phyloP scores from a whole-genome alignment of 53 echinoderm and acorn worm species.

The Zoroaster sp. region DNA sequence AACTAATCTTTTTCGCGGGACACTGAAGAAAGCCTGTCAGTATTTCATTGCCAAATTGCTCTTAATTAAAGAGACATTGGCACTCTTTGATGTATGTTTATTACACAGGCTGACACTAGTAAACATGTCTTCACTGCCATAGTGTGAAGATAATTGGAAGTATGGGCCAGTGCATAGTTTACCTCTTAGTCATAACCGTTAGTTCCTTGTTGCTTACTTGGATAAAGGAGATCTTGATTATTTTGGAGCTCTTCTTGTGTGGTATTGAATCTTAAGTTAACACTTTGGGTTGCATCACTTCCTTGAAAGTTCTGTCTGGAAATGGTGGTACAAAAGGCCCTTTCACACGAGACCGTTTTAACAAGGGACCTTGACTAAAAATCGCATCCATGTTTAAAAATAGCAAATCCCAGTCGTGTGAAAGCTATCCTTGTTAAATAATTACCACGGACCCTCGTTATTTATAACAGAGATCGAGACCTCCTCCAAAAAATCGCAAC shows the following conservation, averaged over 20 bases:
- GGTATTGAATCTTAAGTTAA: background rate
- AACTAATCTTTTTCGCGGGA: background rate
- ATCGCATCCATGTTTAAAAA: too few species aligned
- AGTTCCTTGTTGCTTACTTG: slow-evolving; percentile 46
- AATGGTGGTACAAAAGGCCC: too few species aligned
- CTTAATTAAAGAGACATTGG: background rate
- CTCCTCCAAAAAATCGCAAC: too few species aligned
- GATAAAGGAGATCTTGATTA: slow-evolving; percentile 25
- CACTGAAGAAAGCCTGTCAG: background rate
- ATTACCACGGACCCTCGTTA: too few species aligned
- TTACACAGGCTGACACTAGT: background rate
- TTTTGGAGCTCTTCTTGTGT: background rate
- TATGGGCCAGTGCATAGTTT: slow-evolving; percentile 2
- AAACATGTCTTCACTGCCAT: background rate
- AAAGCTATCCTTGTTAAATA: too few species aligned
- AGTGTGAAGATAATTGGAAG: background rate
- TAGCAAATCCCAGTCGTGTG: too few species aligned
- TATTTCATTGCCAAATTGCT: background rate
- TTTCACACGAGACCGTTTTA: too few species aligned
- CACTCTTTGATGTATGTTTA: background rate
- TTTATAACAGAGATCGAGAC: too few species aligned
- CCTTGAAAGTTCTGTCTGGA: background rate
- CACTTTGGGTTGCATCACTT: background rate
- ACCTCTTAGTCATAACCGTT: slow-evolving; percentile 4
- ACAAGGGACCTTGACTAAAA: too few species aligned